Evolutionary conservation across 1,140 invertebrate genomes (phyloP).

Genomic region (Dendroctonus valens): DNA sequence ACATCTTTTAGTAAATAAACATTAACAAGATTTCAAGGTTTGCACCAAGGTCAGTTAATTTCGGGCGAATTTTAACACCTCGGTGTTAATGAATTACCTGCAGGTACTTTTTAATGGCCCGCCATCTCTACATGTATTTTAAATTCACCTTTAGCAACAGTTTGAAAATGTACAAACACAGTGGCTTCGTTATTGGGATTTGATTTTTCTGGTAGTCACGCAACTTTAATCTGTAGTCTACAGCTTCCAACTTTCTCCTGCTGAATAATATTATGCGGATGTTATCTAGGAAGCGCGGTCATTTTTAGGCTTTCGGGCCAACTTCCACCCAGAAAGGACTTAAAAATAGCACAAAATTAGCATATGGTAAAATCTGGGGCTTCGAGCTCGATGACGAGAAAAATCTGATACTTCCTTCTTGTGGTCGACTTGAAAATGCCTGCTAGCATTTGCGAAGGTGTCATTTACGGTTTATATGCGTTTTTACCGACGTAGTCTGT

Average conservation of each 20-base stretch:
- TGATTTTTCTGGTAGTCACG: too few species aligned
- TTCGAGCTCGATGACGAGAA: constrained; percentile 19
- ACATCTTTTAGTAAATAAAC: constrained; percentile 30
- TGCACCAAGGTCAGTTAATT: constrained; percentile 25
- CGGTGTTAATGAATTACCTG: constrained; percentile 24
- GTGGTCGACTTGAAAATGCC: constrained; percentile 16
- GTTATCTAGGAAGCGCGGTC: too few species aligned
- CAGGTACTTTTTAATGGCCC: constrained; percentile 20
- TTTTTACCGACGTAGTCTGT: constrained; percentile 20
- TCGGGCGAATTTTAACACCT: constrained; percentile 30
- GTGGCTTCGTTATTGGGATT: too few species aligned
- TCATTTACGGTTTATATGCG: constrained; percentile 17
- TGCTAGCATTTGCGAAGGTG: constrained; percentile 23
- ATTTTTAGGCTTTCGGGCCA: too few species aligned
- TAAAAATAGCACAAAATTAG: constrained; percentile 30
- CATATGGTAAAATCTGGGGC: constrained; percentile 28
- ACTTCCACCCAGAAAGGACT: constrained; percentile 18
- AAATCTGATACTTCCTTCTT: constrained; percentile 31
- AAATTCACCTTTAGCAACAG: too few species aligned
- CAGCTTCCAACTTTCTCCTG: too few species aligned
- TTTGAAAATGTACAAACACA: too few species aligned
- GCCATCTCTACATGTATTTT: not conserved
- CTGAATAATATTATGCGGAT: too few species aligned
- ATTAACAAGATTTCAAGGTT: constrained; percentile 29
- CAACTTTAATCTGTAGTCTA: too few species aligned